Evolutionary conservation across 2,888 invertebrate species (phyloP), one percentile per base, ranked within the genome.

Genomic region (Hypselothyrea guttata): DNA sequence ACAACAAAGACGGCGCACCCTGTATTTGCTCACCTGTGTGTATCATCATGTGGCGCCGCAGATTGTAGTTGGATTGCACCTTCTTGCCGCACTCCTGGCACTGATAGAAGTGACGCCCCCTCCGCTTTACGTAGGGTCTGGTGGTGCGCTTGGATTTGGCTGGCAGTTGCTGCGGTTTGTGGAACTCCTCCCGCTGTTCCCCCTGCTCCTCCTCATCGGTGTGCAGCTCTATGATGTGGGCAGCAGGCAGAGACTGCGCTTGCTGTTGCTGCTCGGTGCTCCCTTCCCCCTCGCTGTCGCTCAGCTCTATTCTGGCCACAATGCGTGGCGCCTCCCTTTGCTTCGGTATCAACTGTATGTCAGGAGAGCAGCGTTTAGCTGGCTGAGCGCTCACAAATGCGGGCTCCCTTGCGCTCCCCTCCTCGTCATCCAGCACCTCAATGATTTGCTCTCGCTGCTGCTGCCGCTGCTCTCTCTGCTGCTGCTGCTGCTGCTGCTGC

Each of bases 11-110:
- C 22, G 7, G 22, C 22, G 7, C 22, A 7, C 22, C 1, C 11
- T 1, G 13, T 27, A n/a, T n/a, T n/a, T n/a, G 7, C 48, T 67
- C 41, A 90, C 89, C 89, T 62, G 89, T 89, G 55, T 90, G 90
- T 60, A 90, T 90, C 90, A 90, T 90, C 89, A 89, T 90, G 64
- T 90, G 90, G 1, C 90, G 83, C 2, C 89, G 81, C 33, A 90
- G 73, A 70, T 90, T 90, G 56, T 90, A 90, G 49, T 87, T 89
- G 18, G 89, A 89, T 47, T 88, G 88, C 27, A 90, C 88, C 52
- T 86, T 88, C 48, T 88, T 89, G 22, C 88, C 87, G 46, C 90
- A 90, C n/a, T 88, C 77, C 64, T 85, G 85, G 66, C 90, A 90
- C 58, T 89, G 88, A 52, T 87, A 89, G 28, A 79, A 81, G 16